Evolutionary conservation across 2,113 vertebrate species (phyloP).

Genomic region (Tragelaphus imberbis): DNA sequence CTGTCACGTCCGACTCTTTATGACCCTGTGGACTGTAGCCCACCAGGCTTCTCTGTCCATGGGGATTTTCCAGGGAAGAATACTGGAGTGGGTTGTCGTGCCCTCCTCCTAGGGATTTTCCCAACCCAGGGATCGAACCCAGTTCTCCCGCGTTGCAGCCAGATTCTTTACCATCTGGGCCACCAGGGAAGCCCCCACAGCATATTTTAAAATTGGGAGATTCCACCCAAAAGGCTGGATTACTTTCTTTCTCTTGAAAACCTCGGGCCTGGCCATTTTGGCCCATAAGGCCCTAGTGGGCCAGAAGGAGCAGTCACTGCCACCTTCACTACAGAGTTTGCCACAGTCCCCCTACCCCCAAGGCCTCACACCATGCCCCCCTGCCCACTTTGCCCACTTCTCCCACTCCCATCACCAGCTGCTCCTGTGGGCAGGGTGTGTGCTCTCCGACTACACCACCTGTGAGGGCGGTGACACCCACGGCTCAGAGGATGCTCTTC

Average conservation of each 20-base stretch:
- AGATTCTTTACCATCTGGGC: neutral
- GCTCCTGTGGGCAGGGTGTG: neutral
- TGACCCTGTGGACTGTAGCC: neutral
- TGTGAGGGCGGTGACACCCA: neutral
- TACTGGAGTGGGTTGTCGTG: neutral
- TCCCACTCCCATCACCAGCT: neutral
- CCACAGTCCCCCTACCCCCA: neutral
- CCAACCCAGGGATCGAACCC: neutral
- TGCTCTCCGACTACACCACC: neutral
- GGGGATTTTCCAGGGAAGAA: neutral
- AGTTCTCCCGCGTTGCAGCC: neutral
- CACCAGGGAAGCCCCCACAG: neutral
- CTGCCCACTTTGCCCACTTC: neutral
- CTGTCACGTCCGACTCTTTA: neutral
- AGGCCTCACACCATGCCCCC: too few species aligned
- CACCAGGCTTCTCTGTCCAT: neutral
- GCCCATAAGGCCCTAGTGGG: too few species aligned
- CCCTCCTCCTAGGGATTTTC: neutral
- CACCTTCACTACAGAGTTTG: neutral
- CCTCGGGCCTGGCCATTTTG: neutral
- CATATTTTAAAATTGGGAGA: neutral
- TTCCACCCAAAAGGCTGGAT: neutral
- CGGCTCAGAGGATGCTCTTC: neutral
- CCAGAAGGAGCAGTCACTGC: neutral
- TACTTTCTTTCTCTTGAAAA: neutral